Evolutionary conservation across 2,113 vertebrate genomes (phyloP).

Genomic region (Sylvia atricapilla): DNA sequence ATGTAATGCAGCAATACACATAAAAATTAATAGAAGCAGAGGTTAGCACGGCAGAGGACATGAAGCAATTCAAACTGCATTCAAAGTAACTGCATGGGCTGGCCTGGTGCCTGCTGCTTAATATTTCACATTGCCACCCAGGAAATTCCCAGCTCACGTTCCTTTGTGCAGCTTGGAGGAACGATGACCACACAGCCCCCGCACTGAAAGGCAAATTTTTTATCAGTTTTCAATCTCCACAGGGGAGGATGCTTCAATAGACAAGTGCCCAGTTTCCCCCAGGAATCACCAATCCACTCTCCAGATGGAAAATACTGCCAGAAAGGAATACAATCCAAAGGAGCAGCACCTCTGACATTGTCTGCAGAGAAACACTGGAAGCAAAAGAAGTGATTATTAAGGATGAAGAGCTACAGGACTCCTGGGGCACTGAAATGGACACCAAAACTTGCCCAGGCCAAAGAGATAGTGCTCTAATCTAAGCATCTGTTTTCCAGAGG

Average conservation of each 20-base stretch:
- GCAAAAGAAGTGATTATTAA: background rate
- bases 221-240: background rate
- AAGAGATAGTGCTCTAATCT: background rate
- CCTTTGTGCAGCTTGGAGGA: background rate
- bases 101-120: slow-evolving; percentile 9
- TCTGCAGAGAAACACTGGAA: background rate
- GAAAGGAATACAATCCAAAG: background rate
- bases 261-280: background rate
- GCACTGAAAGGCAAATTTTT: background rate
- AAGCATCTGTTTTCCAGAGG: background rate
- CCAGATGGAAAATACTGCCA: background rate
- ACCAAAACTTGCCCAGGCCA: background rate
- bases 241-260: background rate
- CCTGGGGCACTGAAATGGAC: background rate
- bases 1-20: slow-evolving; percentile 10
- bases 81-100: background rate
- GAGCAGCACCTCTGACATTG: background rate
- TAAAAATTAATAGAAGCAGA: slow-evolving; percentile 8
- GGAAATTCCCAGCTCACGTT: background rate
- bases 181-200: background rate
- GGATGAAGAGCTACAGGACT: background rate
- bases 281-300: background rate
- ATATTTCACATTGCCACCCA: background rate
- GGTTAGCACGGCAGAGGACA: slow-evolving; percentile 30
- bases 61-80: background rate